Evolutionary conservation across 2,113 vertebrate genomes (phyloP).

Genomic region (Thunnus maccoyii): DNA sequence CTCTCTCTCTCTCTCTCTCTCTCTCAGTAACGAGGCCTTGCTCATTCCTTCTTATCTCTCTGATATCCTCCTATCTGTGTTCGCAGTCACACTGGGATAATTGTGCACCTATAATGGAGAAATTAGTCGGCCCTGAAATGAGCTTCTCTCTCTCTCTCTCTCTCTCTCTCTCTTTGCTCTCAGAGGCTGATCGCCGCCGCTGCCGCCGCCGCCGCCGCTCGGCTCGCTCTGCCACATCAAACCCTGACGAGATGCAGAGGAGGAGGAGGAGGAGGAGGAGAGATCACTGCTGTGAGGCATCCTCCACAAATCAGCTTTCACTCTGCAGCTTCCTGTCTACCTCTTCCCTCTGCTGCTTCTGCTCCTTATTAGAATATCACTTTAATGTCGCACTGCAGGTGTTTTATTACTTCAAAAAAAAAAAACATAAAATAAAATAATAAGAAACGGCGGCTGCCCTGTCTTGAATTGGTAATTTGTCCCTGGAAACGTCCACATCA

Average conservation of each 20-base stretch:
- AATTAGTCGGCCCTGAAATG: conserved; percentile 86
- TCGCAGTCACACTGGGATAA: conserved; percentile 80
- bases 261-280: conserved; percentile 52
- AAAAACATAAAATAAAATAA: conserved; percentile 34
- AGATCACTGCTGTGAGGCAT: conserved; percentile 66
- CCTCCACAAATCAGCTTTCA: conserved; percentile 74
- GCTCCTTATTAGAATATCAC: conserved; percentile 67
- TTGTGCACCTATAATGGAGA: conserved; percentile 83
- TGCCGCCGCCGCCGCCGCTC: background rate
- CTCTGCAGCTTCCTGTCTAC: conserved; percentile 56
- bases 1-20: background rate
- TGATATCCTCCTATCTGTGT: conserved; percentile 73
- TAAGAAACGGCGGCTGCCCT: background rate
- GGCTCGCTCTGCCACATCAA: conserved; percentile 72
- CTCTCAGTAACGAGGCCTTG: conserved; percentile 47
- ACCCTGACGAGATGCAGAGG: conserved; percentile 60
- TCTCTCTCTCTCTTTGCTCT: conserved; percentile 15
- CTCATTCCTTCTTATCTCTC: conserved; percentile 53
- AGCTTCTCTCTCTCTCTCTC: conserved; percentile 69
- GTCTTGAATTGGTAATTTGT: conserved; percentile 43
- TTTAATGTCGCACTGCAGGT: conserved; percentile 73
- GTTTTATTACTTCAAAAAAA: conserved; percentile 55
- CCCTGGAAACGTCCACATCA: conserved; percentile 22
- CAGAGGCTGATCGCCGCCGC: conserved; percentile 35
- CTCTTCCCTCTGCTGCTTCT: conserved; percentile 52